phyloP scores from a whole-genome alignment of 2,888 invertebrate genomes.

The Apotomis turbidana region DNA sequence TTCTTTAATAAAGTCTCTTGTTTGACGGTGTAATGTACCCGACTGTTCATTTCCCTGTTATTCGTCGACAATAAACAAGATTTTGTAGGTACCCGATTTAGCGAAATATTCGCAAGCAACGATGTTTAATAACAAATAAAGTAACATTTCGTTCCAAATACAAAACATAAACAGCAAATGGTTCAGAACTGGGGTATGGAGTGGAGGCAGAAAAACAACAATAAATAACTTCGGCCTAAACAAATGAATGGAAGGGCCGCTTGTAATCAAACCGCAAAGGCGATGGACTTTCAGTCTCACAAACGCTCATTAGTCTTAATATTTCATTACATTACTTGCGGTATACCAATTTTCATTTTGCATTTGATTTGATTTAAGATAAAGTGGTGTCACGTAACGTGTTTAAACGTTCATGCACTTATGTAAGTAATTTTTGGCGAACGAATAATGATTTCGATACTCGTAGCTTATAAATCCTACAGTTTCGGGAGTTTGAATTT shows the following conservation, averaged over 20 bases:
- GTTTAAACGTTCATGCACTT: no score
- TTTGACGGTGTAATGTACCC: neutral
- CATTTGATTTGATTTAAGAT: no score
- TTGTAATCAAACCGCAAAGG: slow-evolving; percentile 23
- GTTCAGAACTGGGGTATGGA: slow-evolving; percentile 6
- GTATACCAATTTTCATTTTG: no score
- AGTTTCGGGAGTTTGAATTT: no score
- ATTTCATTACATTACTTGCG: no score
- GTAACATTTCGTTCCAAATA: slow-evolving; percentile 9
- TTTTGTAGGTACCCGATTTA: slow-evolving; percentile 10
- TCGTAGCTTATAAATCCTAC: no score
- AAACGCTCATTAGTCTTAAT: slow-evolving; percentile 8
- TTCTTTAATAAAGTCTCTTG: slow-evolving; percentile 4
- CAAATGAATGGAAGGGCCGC: slow-evolving; percentile 14
- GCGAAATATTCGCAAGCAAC: neutral
- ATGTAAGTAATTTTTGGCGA: no score
- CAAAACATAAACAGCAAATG: slow-evolving; percentile 28
- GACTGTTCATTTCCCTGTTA: slow-evolving; percentile 8
- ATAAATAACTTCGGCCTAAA: slow-evolving; percentile 16
- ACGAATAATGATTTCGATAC: no score
- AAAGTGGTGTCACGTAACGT: no score
- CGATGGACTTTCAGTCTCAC: slow-evolving; percentile 5
- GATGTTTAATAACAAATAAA: slow-evolving; percentile 25
- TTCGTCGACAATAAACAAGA: slow-evolving; percentile 13
- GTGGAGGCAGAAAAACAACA: slow-evolving; percentile 14